Evolutionary conservation across 2,113 vertebrate species (phyloP), one percentile per base, ranked within the genome.

Genomic region (Tetraodon nigroviridis): DNA sequence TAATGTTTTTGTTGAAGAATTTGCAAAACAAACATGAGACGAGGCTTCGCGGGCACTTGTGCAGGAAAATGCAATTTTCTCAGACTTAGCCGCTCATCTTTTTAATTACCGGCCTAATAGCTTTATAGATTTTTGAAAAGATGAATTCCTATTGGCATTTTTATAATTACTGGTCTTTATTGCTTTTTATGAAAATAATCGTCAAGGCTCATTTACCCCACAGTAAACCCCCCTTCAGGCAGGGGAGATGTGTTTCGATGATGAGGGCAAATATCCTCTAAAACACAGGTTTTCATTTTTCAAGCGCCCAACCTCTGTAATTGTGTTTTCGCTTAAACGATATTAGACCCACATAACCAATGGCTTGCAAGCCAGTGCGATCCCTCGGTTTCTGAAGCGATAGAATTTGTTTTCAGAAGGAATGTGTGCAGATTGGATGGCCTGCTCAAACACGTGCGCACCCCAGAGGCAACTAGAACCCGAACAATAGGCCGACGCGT

Each of bases 71-170:
- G 84, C 83, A 89, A 90, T 90, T 90, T 90, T 89, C 84, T 83
- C 82, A 44, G 87, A 83, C 87, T 88, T 88, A 86, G 81, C 80
- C 57, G 83, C 86, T 89, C 86, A 89, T 91, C 84, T 89, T 91
- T 92, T 90, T 92, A 91, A 92, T 91, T 91, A 91, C 80, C 46
- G 79, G 75, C 87, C 81, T 91, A 92, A 91, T 92, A 89, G 90
- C 84, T 86, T 91, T 91, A 91, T 92, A 84, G 91, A 92, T 91
- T 91, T 91, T 90, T 85, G 83, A 88, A 87, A 27, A 91, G 89
- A 92, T 90, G 88, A 90, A 91, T 90, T 89, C 80, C 82, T 91
- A 92, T 92, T 90, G 90, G 87, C 90, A 89, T 92, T 89, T 88
- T 88, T 90, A 89, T 90, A 91, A 91, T 91, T 91, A 91, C 87